phyloP scores from a whole-genome alignment of 2,113 vertebrate species.

The Callocephalon fimbriatum region DNA sequence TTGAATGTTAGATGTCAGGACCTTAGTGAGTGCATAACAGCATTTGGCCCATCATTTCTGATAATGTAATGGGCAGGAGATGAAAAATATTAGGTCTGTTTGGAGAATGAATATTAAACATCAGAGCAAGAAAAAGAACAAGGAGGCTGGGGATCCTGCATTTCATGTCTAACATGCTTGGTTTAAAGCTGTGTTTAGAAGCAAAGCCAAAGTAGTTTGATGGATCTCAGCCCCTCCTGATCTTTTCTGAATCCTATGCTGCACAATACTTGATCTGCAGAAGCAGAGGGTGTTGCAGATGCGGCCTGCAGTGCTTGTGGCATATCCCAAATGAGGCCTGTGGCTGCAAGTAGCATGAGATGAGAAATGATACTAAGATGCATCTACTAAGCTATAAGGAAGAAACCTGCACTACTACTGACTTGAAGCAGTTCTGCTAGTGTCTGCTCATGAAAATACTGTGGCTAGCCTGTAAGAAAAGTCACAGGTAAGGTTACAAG shows the following conservation, averaged over 20 bases:
- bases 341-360: neutral
- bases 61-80: neutral
- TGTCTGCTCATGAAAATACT: neutral
- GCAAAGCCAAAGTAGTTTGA: neutral
- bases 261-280: neutral
- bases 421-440: slow-evolving; percentile 18
- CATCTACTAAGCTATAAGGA: neutral
- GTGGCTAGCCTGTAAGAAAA: neutral
- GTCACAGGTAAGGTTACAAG: neutral
- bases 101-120: neutral
- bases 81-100: neutral
- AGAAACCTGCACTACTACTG: slow-evolving; percentile 4
- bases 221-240: neutral
- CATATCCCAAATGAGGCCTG: neutral
- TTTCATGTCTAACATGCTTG: neutral
- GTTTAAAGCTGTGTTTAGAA: neutral
- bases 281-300: slow-evolving; percentile 4
- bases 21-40: neutral
- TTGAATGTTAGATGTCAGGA: neutral
- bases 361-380: neutral
- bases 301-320: neutral
- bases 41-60: neutral
- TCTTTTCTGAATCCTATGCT: neutral
- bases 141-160: neutral
- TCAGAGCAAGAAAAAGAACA: neutral